Evolutionary conservation across 2,113 vertebrate species (phyloP).

Genomic region (Carlito syrichta): DNA sequence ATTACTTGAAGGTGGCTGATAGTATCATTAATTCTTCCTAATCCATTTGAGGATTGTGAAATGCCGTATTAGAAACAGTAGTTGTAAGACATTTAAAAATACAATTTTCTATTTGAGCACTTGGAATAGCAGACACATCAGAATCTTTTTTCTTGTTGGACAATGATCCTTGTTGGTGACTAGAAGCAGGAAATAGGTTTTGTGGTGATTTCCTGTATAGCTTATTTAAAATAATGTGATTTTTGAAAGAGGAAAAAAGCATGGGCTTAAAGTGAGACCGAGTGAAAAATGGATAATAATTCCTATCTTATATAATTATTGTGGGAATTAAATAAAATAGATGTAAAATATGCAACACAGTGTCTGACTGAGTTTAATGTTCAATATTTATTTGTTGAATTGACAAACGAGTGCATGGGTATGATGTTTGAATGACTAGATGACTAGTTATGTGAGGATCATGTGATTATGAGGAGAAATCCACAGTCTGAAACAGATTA

Average conservation of each 20-base stretch:
- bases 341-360: neutral
- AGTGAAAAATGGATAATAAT: conserved; percentile 9
- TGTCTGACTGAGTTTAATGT: neutral
- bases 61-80: neutral
- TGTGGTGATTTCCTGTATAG: neutral
- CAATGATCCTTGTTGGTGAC: neutral
- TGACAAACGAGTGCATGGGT: neutral
- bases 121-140: neutral
- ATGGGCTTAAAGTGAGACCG: conserved; percentile 9
- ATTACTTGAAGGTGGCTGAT: neutral
- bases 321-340: conserved; percentile 9
- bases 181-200: conserved; percentile 24
- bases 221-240: conserved; percentile 44
- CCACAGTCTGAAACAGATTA: too few relatives aligned
- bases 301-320: neutral
- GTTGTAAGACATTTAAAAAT: conserved; percentile 15
- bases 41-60: neutral
- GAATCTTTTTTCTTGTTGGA: conserved; percentile 39
- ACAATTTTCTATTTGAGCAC: conserved; percentile 23
- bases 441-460: neutral
- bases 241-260: conserved; percentile 25
- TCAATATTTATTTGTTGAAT: conserved; percentile 33
- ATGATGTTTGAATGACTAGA: neutral
- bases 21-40: neutral
- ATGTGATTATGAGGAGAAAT: neutral